Percentiles rank a stretch among this genome's conserved stretches.
These are phyloP conservation scores for Pelochelys cantorii DNA, from an alignment of 2,797 vertebrate species.

Conservation along the genomic window DNA sequence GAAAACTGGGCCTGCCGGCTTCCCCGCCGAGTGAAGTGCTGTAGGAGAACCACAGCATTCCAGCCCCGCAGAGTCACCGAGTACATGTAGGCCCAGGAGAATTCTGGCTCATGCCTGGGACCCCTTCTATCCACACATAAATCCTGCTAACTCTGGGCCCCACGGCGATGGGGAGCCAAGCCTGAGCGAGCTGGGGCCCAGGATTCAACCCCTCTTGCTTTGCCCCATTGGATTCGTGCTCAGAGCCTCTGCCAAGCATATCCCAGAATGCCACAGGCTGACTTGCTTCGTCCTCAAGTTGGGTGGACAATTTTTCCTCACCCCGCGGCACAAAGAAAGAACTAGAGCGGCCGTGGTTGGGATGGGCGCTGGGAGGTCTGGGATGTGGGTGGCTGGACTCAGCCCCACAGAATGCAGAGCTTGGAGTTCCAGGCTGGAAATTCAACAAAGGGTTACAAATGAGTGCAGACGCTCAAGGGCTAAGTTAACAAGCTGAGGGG, in stretches of 20 bases:
- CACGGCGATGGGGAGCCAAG: neutral
- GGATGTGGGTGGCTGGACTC: neutral
- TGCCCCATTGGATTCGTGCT: neutral
- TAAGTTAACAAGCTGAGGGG: neutral
- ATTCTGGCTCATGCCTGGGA: neutral
- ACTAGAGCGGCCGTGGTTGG: neutral
- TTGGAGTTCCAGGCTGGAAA: neutral
- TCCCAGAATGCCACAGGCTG: neutral
- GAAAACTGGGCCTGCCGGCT: neutral
- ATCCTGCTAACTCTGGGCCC: accelerated
- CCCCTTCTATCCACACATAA: neutral
- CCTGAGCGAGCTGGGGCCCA: neutral
- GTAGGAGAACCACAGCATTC: neutral
- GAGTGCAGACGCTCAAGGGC: neutral
- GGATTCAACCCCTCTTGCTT: neutral
- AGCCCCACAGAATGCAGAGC: neutral
- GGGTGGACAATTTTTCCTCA: neutral
- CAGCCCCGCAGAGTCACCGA: neutral
- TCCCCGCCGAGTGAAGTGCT: neutral
- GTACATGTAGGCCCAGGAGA: neutral
- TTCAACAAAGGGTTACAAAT: neutral
- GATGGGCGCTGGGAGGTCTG: neutral
- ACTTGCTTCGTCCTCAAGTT: neutral
- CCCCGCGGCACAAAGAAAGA: neutral
- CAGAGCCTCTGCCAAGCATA: neutral